Percentiles rank a stretch among this genome's conserved stretches.
Evolutionary conservation across 1,140 invertebrate species (phyloP).

Genomic region (Wasmannia auropunctata): DNA sequence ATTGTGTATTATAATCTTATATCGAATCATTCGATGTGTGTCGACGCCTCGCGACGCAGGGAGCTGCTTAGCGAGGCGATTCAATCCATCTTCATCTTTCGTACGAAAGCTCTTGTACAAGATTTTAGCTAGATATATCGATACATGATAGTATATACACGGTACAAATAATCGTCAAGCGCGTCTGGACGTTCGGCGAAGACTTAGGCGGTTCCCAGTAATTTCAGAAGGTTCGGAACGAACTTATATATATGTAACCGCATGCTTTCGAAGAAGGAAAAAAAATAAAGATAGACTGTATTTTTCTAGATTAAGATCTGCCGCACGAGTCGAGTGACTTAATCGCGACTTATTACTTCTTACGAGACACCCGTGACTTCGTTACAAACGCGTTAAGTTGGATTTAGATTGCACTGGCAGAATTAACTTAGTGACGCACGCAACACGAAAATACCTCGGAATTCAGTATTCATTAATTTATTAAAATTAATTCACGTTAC

Average conservation of each 20-base stretch:
- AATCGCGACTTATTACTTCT: constrained; percentile 66
- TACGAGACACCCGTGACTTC: constrained; percentile 41
- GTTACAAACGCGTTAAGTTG: constrained; percentile 35
- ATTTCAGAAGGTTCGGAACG: background rate
- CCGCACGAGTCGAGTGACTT: constrained; percentile 51
- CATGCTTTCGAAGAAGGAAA: constrained; percentile 29
- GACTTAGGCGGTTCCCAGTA: constrained; percentile 29
- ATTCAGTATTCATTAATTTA: background rate
- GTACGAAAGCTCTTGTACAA: constrained; percentile 4
- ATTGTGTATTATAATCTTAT: constrained; percentile 23
- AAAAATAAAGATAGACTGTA: constrained; percentile 78
- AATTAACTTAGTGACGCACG: background rate
- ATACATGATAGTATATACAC: constrained; percentile 62
- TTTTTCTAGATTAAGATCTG: constrained; percentile 78
- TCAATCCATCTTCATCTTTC: constrained; percentile 8
- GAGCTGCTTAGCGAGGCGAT: background rate
- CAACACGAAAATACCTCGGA: background rate
- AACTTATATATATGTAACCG: background rate
- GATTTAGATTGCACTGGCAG: constrained; percentile 20
- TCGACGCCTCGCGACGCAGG: background rate
- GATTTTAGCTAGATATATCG: constrained; percentile 54
- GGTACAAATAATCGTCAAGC: constrained; percentile 59
- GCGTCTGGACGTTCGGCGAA: background rate
- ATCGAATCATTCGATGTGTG: constrained; percentile 7
- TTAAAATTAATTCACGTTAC: background rate